A percentile compares a stretch with the other conserved stretches of the same genome.
Evolutionary conservation across 2,888 invertebrate genomes (phyloP).

Genomic region (Clostera curtula): DNA sequence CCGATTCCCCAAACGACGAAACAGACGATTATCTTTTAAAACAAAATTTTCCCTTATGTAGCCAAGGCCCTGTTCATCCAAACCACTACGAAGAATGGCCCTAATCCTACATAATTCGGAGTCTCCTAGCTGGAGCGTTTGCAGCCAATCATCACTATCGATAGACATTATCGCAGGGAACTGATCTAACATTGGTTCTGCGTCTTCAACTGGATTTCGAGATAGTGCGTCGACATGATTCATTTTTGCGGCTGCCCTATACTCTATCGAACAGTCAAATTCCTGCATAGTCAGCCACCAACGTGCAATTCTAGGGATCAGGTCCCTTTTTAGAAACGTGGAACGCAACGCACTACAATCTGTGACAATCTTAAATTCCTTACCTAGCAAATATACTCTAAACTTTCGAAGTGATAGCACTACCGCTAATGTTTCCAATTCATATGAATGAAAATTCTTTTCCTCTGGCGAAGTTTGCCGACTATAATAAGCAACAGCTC

Average conservation of each 20-base stretch:
- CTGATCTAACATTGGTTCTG: neutral
- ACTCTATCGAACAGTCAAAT: too few relatives aligned
- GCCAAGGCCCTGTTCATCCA: neutral
- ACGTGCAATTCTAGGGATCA: too few relatives aligned
- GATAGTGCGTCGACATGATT: slow-evolving; percentile 1
- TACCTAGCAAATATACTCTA: too few relatives aligned
- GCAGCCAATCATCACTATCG: slow-evolving; percentile 1
- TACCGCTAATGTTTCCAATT: too few relatives aligned
- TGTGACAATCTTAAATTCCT: too few relatives aligned
- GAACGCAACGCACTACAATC: too few relatives aligned
- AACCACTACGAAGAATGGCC: neutral
- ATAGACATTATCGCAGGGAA: slow-evolving; percentile 1
- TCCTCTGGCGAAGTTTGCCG: too few relatives aligned
- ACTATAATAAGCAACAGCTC: too few relatives aligned
- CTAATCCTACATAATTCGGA: slow-evolving; percentile 1
- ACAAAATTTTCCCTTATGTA: slow-evolving; percentile 1
- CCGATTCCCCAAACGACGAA: neutral
- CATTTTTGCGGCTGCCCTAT: neutral
- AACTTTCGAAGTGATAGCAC: too few relatives aligned
- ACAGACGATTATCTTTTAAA: neutral
- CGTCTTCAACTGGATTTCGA: neutral
- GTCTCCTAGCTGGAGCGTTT: slow-evolving; percentile 2
- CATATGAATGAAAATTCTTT: too few relatives aligned
- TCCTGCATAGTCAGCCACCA: too few relatives aligned
- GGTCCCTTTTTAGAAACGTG: too few relatives aligned